A percentile compares a stretch with the other conserved stretches of the same genome.
phyloP scores from a whole-genome alignment of 2,113 vertebrate species.

The Prolemur simus region DNA sequence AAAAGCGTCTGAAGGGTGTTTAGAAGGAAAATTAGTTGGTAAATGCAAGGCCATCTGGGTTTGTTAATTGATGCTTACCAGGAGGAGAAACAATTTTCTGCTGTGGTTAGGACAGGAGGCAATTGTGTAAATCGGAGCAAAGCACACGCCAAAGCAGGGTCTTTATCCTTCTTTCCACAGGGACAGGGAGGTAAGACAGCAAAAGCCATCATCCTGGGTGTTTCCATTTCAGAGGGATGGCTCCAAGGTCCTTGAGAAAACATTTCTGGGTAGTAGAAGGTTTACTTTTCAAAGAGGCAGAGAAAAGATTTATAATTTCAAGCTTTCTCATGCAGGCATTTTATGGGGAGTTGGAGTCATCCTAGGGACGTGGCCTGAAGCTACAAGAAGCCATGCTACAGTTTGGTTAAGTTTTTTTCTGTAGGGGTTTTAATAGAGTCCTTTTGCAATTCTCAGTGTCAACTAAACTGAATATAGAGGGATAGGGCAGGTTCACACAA shows the following conservation, averaged over 20 bases:
- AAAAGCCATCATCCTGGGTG: neutral
- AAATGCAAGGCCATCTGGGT: neutral
- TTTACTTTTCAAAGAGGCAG: neutral
- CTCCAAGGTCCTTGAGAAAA: neutral
- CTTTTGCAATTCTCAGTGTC: neutral
- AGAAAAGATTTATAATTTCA: neutral
- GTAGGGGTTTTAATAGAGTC: neutral
- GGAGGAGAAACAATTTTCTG: neutral
- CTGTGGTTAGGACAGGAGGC: neutral
- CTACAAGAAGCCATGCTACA: neutral
- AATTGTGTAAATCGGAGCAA: neutral
- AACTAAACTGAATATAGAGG: rapidly evolving
- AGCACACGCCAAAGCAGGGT: neutral
- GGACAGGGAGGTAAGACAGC: neutral
- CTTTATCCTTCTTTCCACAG: neutral
- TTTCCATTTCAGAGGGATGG: neutral
- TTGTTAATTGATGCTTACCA: neutral
- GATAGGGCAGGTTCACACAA: neutral
- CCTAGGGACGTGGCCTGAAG: neutral
- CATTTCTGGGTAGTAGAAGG: neutral
- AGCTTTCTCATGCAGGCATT: neutral
- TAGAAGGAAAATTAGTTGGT: neutral
- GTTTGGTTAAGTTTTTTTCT: neutral
- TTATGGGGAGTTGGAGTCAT: neutral
- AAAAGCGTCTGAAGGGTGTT: neutral